A percentile compares a stretch with the other conserved stretches of the same genome.
Evolutionary conservation across 2,888 invertebrate genomes (phyloP).

Genomic region (Apamea anceps): DNA sequence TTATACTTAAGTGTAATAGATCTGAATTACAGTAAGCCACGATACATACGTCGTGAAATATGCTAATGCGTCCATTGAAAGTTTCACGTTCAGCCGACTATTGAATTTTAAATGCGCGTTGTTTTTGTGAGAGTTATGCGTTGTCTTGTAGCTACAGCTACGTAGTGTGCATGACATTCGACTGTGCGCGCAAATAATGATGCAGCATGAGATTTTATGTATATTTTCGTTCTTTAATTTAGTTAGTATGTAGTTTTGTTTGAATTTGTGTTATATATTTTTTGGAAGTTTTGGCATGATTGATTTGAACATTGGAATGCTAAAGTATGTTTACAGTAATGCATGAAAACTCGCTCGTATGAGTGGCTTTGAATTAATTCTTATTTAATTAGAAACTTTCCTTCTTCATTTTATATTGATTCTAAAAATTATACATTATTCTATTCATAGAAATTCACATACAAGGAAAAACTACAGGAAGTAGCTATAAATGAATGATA

Average conservation of each 20-base stretch:
- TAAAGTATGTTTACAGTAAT: not conserved
- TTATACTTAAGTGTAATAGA: slow-evolving; percentile 26
- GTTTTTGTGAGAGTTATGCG: slow-evolving; percentile 53
- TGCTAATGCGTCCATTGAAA: slow-evolving; percentile 62
- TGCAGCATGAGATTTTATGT: slow-evolving; percentile 35
- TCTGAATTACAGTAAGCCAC: slow-evolving; percentile 48
- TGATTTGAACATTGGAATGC: not conserved
- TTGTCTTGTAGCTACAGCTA: slow-evolving; percentile 15
- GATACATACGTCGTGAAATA: slow-evolving; percentile 52
- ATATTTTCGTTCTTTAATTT: slow-evolving; percentile 7
- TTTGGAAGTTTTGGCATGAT: slow-evolving; percentile 33
- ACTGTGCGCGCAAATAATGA: slow-evolving; percentile 29
- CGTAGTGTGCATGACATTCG: slow-evolving; percentile 49
- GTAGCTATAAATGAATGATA: not conserved
- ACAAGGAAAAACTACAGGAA: slow-evolving; percentile 15
- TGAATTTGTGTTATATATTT: not conserved
- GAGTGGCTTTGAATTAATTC: not conserved
- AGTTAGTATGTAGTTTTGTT: not conserved
- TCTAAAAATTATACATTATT: not conserved
- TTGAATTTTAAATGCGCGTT: slow-evolving; percentile 59
- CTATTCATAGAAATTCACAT: not conserved
- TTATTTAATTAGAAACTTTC: not conserved
- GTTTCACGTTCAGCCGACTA: slow-evolving; percentile 45
- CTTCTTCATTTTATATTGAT: not conserved
- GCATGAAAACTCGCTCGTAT: not conserved